phyloP scores from a whole-genome alignment of 2,797 vertebrate genomes.

The Graptemys geographica region DNA sequence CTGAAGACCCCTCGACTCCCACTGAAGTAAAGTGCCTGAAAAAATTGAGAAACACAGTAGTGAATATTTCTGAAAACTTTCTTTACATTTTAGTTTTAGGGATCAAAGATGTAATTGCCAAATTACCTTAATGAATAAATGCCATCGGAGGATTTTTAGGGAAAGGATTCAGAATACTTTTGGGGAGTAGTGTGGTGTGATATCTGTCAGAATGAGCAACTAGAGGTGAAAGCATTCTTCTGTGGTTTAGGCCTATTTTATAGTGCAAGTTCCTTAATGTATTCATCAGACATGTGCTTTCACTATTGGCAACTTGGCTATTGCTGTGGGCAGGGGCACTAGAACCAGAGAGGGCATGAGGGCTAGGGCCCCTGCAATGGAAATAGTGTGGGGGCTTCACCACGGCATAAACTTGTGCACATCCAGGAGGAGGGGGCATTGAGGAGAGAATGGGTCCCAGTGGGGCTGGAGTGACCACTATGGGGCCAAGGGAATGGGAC shows the following conservation, averaged over 20 bases:
- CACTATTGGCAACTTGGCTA: too few species aligned
- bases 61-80: rapidly evolving
- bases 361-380: too few species aligned
- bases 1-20: not conserved
- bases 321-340: too few species aligned
- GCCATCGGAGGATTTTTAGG: not conserved
- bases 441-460: too few species aligned
- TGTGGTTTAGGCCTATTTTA: not conserved
- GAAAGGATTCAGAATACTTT: not conserved
- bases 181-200: not conserved
- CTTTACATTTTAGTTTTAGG: not conserved
- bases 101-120: not conserved
- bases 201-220: not conserved
- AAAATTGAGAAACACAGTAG: rapidly evolving
- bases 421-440: too few species aligned
- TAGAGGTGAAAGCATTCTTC: not conserved
- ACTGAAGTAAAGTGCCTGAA: not conserved
- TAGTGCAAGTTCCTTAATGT: too few species aligned
- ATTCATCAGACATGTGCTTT: too few species aligned
- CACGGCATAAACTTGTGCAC: too few species aligned
- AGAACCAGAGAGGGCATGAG: too few species aligned
- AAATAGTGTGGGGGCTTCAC: too few species aligned
- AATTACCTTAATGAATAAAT: not conserved
- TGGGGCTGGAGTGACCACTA: too few species aligned
- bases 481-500: too few species aligned